phyloP scores from a whole-genome alignment of 2,888 invertebrate species.

The Oligia fasciuncula region DNA sequence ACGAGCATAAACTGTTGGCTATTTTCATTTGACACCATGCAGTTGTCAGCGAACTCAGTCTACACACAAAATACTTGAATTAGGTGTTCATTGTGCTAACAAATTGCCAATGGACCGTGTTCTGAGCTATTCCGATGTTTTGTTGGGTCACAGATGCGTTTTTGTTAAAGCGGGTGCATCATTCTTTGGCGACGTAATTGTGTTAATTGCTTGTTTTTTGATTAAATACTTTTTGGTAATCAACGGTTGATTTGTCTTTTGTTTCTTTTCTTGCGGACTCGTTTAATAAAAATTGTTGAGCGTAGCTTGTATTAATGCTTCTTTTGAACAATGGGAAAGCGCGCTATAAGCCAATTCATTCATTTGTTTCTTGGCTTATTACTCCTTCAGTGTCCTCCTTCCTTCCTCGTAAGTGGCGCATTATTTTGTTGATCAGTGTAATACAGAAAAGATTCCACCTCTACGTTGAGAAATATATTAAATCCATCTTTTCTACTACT shows the following conservation, averaged over 20 bases:
- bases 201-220: constrained; percentile 22
- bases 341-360: not conserved
- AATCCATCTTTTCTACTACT: constrained; percentile 14
- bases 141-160: constrained; percentile 36
- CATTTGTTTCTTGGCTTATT: not conserved
- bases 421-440: constrained; percentile 18
- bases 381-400: not conserved
- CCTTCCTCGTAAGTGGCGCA: not conserved
- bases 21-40: constrained; percentile 69
- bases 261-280: constrained; percentile 1
- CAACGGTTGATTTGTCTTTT: not conserved
- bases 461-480: constrained; percentile 19
- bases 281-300: not conserved
- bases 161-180: constrained; percentile 36
- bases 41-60: constrained; percentile 53
- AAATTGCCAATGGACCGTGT: constrained; percentile 67
- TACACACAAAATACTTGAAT: constrained; percentile 67
- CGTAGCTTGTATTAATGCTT: no score
- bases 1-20: constrained; percentile 51
- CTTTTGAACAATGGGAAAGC: not conserved
- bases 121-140: constrained; percentile 53
- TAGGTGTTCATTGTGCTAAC: constrained; percentile 70
- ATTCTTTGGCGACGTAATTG: constrained; percentile 30
- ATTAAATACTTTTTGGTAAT: constrained; percentile 15
- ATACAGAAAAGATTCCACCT: constrained; percentile 4